A percentile compares a stretch with the other conserved stretches of the same genome.
Conservation (phyloP, 2,888 invertebrate genomes). For the Andrena trimmerana region DNA sequence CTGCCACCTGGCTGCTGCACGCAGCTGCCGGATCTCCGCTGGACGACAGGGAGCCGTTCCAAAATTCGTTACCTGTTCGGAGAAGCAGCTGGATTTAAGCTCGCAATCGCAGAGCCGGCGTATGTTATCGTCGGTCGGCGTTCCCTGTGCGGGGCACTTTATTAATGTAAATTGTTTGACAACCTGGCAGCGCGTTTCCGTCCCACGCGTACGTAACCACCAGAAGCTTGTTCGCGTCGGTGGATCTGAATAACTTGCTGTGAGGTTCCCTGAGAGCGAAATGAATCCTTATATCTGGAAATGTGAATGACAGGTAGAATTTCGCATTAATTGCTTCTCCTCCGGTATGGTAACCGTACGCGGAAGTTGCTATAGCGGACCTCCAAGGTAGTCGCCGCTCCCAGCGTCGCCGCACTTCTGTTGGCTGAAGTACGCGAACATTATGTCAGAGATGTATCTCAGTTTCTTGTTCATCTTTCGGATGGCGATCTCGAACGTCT, state of each 20-base stretch:
- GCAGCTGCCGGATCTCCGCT: conserved; percentile 89
- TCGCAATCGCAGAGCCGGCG: too few species aligned
- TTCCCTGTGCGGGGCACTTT: background rate
- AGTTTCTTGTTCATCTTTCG: conserved; percentile 86
- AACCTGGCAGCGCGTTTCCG: conserved; percentile 89
- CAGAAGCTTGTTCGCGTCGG: conserved; percentile 84
- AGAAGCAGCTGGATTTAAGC: too few species aligned
- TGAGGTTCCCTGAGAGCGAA: conserved; percentile 82
- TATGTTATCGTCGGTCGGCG: too few species aligned
- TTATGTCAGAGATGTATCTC: conserved; percentile 87
- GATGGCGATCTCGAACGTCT: conserved; percentile 88
- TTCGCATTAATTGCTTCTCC: too few species aligned
- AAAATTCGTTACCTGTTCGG: conserved; percentile 89
- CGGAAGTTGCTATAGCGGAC: conserved; percentile 60
- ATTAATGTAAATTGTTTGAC: conserved; percentile 7
- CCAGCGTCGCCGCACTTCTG: conserved; percentile 85
- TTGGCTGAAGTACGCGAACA: conserved; percentile 88
- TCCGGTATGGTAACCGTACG: too few species aligned
- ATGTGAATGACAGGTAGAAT: background rate
- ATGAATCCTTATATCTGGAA: conserved; percentile 82
- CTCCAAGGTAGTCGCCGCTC: conserved; percentile 84
- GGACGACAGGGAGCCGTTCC: conserved; percentile 86
- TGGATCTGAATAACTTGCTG: conserved; percentile 76
- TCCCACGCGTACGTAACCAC: conserved; percentile 91
- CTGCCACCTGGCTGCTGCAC: conserved; percentile 87